phyloP scores from a whole-genome alignment of 2,797 vertebrate genomes.

The Choloepus didactylus region DNA sequence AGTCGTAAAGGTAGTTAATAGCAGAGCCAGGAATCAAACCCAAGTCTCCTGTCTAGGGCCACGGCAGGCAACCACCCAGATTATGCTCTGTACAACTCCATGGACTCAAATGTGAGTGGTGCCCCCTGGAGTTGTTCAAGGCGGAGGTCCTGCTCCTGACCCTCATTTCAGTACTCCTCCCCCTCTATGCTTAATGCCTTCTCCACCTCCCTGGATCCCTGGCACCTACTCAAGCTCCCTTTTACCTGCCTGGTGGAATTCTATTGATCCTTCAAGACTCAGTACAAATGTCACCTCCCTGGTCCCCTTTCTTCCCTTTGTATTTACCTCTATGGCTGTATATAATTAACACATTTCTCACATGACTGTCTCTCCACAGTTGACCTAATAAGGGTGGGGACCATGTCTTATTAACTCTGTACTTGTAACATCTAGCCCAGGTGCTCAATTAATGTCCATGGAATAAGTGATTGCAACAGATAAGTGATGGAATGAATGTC shows the following conservation, averaged over 20 bases:
- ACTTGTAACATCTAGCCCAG: neutral
- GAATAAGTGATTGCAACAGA: neutral
- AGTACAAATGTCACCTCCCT: neutral
- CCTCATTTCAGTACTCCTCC: neutral
- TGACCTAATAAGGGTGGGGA: neutral
- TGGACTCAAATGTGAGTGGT: neutral
- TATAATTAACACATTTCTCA: neutral
- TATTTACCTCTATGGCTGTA: neutral
- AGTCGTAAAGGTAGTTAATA: neutral
- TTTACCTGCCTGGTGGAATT: neutral
- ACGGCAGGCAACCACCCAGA: neutral
- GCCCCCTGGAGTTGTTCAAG: neutral
- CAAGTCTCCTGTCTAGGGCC: neutral
- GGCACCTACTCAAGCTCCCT: neutral
- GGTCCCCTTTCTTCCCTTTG: neutral
- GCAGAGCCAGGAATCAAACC: neutral
- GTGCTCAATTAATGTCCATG: slow-evolving; percentile 5
- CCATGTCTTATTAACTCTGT: neutral
- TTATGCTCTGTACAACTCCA: neutral
- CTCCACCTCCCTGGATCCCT: neutral
- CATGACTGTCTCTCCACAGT: neutral
- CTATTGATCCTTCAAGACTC: slow-evolving; percentile 18
- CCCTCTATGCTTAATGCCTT: neutral
- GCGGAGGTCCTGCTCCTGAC: neutral
- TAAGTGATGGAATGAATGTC: neutral